These are phyloP conservation scores for Enteromius afrohamiltoni DNA, from an alignment of 2,797 vertebrate species.

Conservation along the genomic window DNA sequence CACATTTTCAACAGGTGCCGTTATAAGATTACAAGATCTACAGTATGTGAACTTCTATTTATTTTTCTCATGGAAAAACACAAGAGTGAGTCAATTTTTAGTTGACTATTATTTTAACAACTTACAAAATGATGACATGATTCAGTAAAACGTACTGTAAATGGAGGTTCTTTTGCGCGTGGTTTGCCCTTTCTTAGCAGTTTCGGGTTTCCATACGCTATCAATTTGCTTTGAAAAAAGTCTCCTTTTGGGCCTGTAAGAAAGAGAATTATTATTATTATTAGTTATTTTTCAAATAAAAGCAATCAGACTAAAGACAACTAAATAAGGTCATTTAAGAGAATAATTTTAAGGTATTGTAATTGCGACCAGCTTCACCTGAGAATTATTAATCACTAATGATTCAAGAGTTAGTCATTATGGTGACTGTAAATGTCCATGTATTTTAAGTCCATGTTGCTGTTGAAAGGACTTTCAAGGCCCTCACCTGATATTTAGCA, in stretches of 20 bases:
- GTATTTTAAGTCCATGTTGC: not conserved
- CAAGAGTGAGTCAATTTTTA: not conserved
- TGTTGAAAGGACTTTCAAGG: not conserved
- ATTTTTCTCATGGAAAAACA: not conserved
- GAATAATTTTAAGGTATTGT: not conserved
- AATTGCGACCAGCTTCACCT: not conserved
- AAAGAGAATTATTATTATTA: no score
- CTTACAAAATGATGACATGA: not conserved
- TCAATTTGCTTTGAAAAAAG: conserved; percentile 59
- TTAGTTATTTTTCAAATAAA: no score
- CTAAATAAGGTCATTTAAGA: not conserved
- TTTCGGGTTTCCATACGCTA: conserved; percentile 66
- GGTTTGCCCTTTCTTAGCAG: conserved; percentile 58
- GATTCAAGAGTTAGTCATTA: not conserved
- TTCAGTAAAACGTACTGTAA: conserved; percentile 55
- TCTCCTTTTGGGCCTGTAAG: conserved; percentile 70
- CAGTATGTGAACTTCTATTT: not conserved
- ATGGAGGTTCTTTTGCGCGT: conserved; percentile 24
- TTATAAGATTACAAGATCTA: not conserved
- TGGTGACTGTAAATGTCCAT: not conserved
- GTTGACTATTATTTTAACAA: not conserved
- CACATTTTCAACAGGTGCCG: not conserved
- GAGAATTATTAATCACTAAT: not conserved
- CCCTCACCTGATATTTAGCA: conserved; percentile 59
- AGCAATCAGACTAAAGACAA: not conserved